Base-by-base conservation (phyloP, 2,888 invertebrate species). In the Arctia plantaginis region DNA sequence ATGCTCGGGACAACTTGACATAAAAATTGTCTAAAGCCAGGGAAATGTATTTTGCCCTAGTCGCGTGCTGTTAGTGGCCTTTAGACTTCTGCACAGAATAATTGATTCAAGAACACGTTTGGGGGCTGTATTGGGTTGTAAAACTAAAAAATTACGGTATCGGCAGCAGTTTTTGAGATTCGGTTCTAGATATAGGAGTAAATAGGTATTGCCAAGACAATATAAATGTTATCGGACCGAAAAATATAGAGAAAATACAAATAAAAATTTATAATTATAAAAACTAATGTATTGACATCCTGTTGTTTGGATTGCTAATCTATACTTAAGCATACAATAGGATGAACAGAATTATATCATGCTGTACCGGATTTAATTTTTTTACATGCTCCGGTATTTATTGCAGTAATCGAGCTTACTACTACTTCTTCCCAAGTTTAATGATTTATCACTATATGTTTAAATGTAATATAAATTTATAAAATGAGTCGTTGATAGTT, bases 271-370 rank as follows among this genome's bases (percentile, higher is more conserved):
- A 39, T 69, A 72, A 66, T 69, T 69, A 75, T 75, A 72, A 6
- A 4, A 35, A 72, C 39, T 51, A n/a, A 55, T 66, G 20, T 39
- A 33, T n/a, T 18, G 23, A 47, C 44, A 75, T 72, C 72, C 75
- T 69, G 66, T 72, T 51, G 64, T 59, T 68, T 30, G n/a, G 12
- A 74, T 27, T 64, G 33, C 65, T 75, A 69, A 72, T 72, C 75
- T 72, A 18, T 67, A 62, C 15, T 23, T 59, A 59, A 27, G 27
- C 23, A 18, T 27, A 71, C 13, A 51, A n/a, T 51, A 35, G 55
- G 33, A 69, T 55, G 69, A n/a, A 51, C 30, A 35, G 15, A 6
- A 8, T n/a, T 8, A 15, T 33, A 55, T 35, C 33, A 51, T n/a
- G 4, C 30, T 7, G 30, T 47, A 44, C 44, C 27, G 12, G 27